Base-by-base conservation (phyloP, 2,113 vertebrate genomes). In the Forbesichthys agassizii region DNA sequence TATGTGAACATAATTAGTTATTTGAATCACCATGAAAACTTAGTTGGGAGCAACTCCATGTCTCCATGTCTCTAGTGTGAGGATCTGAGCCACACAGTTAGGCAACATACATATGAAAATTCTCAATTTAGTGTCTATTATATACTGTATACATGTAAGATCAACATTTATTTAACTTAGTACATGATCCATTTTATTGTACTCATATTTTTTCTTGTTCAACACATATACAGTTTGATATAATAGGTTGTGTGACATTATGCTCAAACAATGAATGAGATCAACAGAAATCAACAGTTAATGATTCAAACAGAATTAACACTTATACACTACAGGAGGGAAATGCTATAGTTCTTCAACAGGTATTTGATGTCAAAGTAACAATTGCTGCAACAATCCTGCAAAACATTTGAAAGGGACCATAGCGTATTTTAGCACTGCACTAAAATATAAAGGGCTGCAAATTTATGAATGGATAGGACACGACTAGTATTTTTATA, bases 181-280 rank as follows among this genome's bases (percentile, higher is more conserved):
- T 64, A 74, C 63, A 78, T 78, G 68, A 77, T 89, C 65, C 75
- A 81, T 84, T 90, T 90, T 80, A 89, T 88, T 91, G 80, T 69
- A 72, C 77, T 73, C 66, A 78, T 42, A 5, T 42, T 42, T 84
- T 85, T 84, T 81, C 74, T 83, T 69, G 75, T 86, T 65, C 10
- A 83, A 79, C 83, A 91, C 88, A 88, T 71, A 86, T 77, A 89
- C 68, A 87, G 46, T 69, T 87, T 68, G 75, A 85, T 75, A 90
- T 86, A 88, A 53, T 81, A 84, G 81, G 75, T 76, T 80, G 74
- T 78, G 81, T 86, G 87, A 92, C 88, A 89, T 91, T 75, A 86
- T 84, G 62, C 61, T 90, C 81, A 73, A 90, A 91, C 84, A 89
- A 81, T 82, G 82, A 89, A 76, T 68, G 78, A 86, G 69, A 75